phyloP scores from a whole-genome alignment of 2,113 vertebrate genomes.

The Hippocampus mohnikei region DNA sequence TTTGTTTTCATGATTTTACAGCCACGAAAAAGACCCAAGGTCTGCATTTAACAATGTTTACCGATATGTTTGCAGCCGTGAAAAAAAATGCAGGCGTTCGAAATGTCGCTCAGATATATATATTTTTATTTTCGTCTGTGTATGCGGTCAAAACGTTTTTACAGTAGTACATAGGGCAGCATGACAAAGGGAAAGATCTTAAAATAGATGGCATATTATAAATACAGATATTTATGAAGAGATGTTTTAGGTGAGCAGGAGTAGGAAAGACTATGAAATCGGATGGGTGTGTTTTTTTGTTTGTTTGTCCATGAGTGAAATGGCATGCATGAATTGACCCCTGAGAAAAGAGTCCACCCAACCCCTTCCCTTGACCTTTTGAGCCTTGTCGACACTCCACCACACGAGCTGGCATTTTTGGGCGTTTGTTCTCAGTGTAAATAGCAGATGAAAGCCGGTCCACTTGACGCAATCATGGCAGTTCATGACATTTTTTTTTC shows the following conservation, averaged over 20 bases:
- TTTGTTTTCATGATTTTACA: not conserved
- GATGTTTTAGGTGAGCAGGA: conserved; percentile 44
- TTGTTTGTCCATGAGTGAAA: conserved; percentile 35
- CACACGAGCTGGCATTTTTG: conserved; percentile 52
- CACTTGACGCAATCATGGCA: conserved; percentile 58
- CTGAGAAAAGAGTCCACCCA: not conserved
- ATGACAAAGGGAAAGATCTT: conserved; percentile 24
- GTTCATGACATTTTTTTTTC: conserved; percentile 30
- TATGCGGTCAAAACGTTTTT: conserved; percentile 28
- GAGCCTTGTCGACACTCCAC: conserved; percentile 38
- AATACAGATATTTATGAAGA: conserved; percentile 29
- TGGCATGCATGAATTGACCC: conserved; percentile 61
- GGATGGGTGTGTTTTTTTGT: conserved; percentile 47
- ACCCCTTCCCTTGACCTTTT: conserved; percentile 15
- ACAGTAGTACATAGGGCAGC: conserved; percentile 30
- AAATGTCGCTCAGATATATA: not conserved
- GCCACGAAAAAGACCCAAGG: not conserved
- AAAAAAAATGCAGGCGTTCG: not conserved
- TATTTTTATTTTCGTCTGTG: not conserved
- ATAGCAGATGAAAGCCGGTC: conserved; percentile 63
- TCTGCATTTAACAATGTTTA: not conserved
- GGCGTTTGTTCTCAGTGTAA: conserved; percentile 74
- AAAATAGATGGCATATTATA: conserved; percentile 18
- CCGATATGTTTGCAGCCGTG: not conserved
- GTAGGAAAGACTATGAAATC: conserved; percentile 36